Evolutionary conservation across 1,140 invertebrate genomes (phyloP), one percentile per base, ranked within the genome.

Genomic region (Harpegnathos saltator): DNA sequence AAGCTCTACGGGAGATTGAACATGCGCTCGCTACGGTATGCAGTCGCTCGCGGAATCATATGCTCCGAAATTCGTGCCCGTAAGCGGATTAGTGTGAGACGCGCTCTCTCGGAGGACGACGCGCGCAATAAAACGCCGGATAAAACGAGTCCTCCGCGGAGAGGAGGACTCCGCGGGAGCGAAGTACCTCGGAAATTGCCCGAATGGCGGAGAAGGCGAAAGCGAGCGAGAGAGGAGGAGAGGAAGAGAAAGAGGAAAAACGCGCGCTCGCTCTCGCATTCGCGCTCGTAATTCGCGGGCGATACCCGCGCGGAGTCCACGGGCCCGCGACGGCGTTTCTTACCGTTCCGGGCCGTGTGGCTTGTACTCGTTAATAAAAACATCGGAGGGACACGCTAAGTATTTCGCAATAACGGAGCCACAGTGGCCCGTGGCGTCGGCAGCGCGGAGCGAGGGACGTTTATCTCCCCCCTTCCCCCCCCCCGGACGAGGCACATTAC

Each of bases 321-420:
- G 29, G n/a, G n/a, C n/a, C n/a, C n/a, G 48, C 29, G 44, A 2
- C 62, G 15, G 15, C 26, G 38, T 44, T 68, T 68, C 29, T 56
- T 68, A 19, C 33, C 29, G 14, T 78, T 58, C n/a, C 54, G n/a
- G n/a, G 0, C 54, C n/a, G 52, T 24, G 38, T 48, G 48, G 15
- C 24, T 7, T 54, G 19, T 26, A 22, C 33, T 15, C 63, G 44
- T 19, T 48, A 58, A 72, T 85, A 85, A 86, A 73, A 86, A 81
- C 54, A 77, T 66, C 82, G 54, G n/a, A 59, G 62, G 48, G 50
- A 66, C 68, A 68, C 62, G 84, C 63, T 66, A 86, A 86, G 78
- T 73, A 84, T 85, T 87, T 83, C 63, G 82, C 84, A 90, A 90
- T 90, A 89, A 87, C 85, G 84, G 26, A 75, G n/a, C n/a, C n/a